Conservation (phyloP, 2,888 invertebrate genomes). For the Agrotis clavis region DNA sequence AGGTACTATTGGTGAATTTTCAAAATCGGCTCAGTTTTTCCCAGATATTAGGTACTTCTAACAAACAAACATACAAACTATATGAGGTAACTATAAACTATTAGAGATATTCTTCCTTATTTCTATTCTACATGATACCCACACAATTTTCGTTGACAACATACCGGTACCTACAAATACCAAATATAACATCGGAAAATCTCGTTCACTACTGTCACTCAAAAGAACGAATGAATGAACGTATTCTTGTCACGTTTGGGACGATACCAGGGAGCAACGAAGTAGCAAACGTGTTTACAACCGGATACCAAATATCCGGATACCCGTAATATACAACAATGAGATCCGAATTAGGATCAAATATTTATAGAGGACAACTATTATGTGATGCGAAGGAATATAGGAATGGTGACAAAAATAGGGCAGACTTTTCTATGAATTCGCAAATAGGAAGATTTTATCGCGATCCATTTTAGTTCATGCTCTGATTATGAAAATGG, state of each 20-base stretch:
- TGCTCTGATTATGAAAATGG: too few relatives aligned
- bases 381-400: background rate
- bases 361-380: conserved; percentile 21
- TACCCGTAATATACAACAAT: conserved; percentile 15
- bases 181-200: conserved; percentile 29
- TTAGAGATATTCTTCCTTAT: too few relatives aligned
- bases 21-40: too few relatives aligned
- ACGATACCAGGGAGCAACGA: conserved; percentile 26
- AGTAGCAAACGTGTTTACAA: conserved; percentile 45
- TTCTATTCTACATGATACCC: too few relatives aligned
- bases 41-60: too few relatives aligned
- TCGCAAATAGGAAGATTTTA: background rate
- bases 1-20: too few relatives aligned
- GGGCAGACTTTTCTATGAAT: background rate
- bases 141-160: too few relatives aligned
- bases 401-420: background rate
- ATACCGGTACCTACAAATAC: too few relatives aligned
- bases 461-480: background rate
- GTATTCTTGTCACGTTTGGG: conserved; percentile 55
- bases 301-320: conserved; percentile 50
- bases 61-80: too few relatives aligned
- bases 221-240: conserved; percentile 38
- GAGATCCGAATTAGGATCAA: conserved; percentile 17
- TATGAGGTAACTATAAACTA: too few relatives aligned
- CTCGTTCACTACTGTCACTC: conserved; percentile 26